Evolutionary conservation across 2,797 vertebrate species (phyloP).

Genomic region (Enteromius fasciolatus): DNA sequence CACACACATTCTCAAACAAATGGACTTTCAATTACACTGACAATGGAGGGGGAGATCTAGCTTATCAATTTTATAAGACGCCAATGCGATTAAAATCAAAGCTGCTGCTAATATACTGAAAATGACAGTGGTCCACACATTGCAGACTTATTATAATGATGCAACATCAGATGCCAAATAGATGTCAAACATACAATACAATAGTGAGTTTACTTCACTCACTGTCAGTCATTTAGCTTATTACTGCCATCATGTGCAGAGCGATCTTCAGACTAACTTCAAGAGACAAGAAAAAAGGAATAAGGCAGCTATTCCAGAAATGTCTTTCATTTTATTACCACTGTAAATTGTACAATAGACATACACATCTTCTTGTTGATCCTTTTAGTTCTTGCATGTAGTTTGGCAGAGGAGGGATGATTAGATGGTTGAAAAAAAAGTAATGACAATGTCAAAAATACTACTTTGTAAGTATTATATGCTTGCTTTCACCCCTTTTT

Average conservation of each 20-base stretch:
- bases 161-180: conserved; percentile 32
- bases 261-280: background rate
- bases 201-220: background rate
- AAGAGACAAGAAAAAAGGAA: background rate
- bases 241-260: conserved; percentile 17
- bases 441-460: conserved; percentile 21
- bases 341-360: conserved; percentile 11
- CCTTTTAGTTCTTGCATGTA: background rate
- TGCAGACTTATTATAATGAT: conserved; percentile 12
- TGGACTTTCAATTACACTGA: conserved; percentile 14
- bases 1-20: conserved; percentile 41
- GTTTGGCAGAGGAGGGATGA: conserved; percentile 24
- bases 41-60: background rate
- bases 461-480: conserved; percentile 15
- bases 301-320: conserved; percentile 67
- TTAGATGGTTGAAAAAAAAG: background rate
- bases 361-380: conserved; percentile 5
- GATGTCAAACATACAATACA: conserved; percentile 30
- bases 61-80: conserved; percentile 9
- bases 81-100: background rate
- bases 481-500: conserved; percentile 3
- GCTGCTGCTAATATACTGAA: background rate
- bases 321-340: conserved; percentile 52
- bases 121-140: conserved; percentile 21
- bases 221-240: conserved; percentile 27